Percentiles rank a stretch among this genome's conserved stretches.
Evolutionary conservation across 2,888 invertebrate genomes (phyloP).

Genomic region (Cryptus armator): DNA sequence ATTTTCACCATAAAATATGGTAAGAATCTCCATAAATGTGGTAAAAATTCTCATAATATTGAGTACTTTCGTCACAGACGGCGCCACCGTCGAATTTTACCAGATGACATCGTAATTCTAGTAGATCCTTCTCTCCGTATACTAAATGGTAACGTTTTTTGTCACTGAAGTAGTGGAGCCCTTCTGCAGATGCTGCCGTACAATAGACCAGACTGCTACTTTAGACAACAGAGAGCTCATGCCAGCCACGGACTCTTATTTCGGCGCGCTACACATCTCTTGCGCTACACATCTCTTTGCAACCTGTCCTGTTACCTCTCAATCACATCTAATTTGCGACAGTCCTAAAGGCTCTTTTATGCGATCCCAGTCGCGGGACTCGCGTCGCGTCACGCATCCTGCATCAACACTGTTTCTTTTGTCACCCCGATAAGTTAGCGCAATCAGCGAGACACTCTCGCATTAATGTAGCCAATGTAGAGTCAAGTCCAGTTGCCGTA

Average conservation of each 20-base stretch:
- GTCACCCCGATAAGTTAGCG: conserved; percentile 22
- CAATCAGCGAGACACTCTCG: conserved; percentile 4
- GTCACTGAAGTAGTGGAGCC: background rate
- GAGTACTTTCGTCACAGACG: too few relatives aligned
- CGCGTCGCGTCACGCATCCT: conserved; percentile 14
- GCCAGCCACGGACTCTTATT: conserved; percentile 21
- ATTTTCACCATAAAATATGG: too few relatives aligned
- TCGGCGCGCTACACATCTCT: conserved; percentile 31
- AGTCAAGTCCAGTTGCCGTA: conserved; percentile 25
- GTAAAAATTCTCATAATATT: too few relatives aligned
- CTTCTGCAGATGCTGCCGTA: background rate
- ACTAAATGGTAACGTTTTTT: too few relatives aligned
- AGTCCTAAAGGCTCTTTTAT: conserved; percentile 31
- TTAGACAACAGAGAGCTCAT: conserved; percentile 40
- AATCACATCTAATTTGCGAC: conserved; percentile 46
- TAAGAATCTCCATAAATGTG: too few relatives aligned
- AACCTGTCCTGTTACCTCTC: conserved; percentile 46
- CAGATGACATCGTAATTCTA: too few relatives aligned
- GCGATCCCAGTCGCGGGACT: conserved; percentile 10
- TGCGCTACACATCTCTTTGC: background rate
- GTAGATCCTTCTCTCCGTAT: too few relatives aligned
- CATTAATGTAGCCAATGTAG: background rate
- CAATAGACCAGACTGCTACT: conserved; percentile 22
- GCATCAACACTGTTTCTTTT: conserved; percentile 12
- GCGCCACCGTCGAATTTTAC: too few relatives aligned